Base-by-base conservation (phyloP, 1,140 invertebrate species). In the Papilio helenus region DNA sequence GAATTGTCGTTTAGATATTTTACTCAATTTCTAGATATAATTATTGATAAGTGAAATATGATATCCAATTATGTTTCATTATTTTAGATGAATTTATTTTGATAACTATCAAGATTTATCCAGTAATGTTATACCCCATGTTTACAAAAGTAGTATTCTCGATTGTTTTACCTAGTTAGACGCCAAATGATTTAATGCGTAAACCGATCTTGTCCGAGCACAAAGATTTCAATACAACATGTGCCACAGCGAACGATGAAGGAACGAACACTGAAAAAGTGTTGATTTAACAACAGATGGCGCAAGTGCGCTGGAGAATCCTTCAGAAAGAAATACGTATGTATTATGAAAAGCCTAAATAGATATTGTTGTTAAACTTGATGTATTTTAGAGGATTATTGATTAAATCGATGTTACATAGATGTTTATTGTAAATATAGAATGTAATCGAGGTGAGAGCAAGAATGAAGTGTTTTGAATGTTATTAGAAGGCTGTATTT, bases 301-400 rank as follows among this genome's bases (percentile, higher is more conserved):
- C 61, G 61, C 26, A 10, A 12, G 84, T 83, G 83, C 83, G 79
- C 81, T 83, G 80, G 79, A 78, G 72, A 84, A 80, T 87, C 82
- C 85, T 79, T 79, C 78, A 87, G 74, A 88, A 87, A 87, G 78
- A 88, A 72, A 88, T 88, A 87, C 86, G 85, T 88, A 89, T 85
- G 79, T 86, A 85, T 83, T 86, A 89, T 74, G 80, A 84, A 83
- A 92, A 87, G 92, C 90, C 91, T 93, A 93, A 92, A 87, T 89
- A 79, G 78, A 88, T 87, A 91, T 92, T 91, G 90, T 94, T 94
- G 92, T 93, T 94, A 88, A 89, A 91, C 84, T 94, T 90, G 91
- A 92, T 94, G 93, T 94, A 94, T 94, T 94, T 93, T 93, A 94
- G 93, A 94, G 81, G 88, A 92, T 90, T 93, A 93, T 94, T 94